Evolutionary conservation across 2,113 vertebrate genomes (phyloP), one percentile per base, ranked within the genome.

Genomic region (Lucifuga dentata): DNA sequence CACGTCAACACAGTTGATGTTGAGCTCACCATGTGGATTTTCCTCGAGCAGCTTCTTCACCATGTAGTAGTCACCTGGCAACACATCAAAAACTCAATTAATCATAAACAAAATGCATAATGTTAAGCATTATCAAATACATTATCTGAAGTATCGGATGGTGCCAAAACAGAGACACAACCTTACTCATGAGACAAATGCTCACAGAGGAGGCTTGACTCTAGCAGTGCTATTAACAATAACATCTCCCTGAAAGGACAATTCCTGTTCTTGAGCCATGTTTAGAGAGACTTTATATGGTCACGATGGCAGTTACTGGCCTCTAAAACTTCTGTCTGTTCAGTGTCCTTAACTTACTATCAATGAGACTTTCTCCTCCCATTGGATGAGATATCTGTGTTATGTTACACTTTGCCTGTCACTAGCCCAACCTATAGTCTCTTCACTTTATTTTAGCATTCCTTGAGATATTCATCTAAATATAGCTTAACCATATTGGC

Each of bases 1-100:
- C 68, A 98, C 97, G 83, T 99, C 98, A 63, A 98, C 93, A 45
- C 95, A 97, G 93, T 98, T 98, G 86, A 99, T 93, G 90, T 99
- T 99, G 91, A 99, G 94, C 87, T 98, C 95, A 5, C 95, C 96
- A 51, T 93, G 94, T 8, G 79, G 76, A 89, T 98, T 98, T 82
- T 98, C 96, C 79, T 98, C 97, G 20, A 99, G 91, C 41, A 99
- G 95, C 57, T 96, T 99, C 93, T 98, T 99, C 92, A 99, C 98
- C 98, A 99, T 99, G 87, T 99, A 99, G 91, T 97, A 99, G 88
- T 99, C 98, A 89, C 98, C 98, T 99, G 79, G 21, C 36, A 24
- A 45, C 32, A 16, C 0, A 3, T 8, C 10, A 24, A 26, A 29
- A 11, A 59, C 44, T 3, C 26, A 29, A 7, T 3, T 29, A 3